Evolutionary conservation across 2,888 invertebrate genomes (phyloP), one percentile per base, ranked within the genome.

Genomic region (Orchesellides sinensis): DNA sequence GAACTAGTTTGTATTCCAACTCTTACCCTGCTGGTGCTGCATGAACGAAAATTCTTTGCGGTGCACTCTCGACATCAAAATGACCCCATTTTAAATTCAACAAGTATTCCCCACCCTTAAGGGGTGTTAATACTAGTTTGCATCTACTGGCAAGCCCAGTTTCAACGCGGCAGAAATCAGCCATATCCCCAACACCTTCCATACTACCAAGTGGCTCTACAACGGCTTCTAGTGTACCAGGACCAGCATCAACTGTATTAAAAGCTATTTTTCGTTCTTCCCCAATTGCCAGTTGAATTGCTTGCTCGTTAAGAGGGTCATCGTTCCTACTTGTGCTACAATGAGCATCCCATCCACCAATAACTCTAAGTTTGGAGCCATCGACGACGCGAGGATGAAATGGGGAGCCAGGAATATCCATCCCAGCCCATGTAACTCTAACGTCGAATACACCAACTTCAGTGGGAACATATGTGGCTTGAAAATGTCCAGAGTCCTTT

Each of bases 381-480:
- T 95, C 94, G 85, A 95, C 93, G 4, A 95, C 93, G 74, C 93
- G 93, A 2, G 96, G 94, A 88, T 95, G 95, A 92, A 95, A 96
- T 0, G 96, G 96, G 72, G 96, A 96, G 0, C 96, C 96, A 49
- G 91, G 89, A 77, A 92, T 90, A 84, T 92, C 91, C 78, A 89
- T 89, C 40, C 91, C 91, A 87, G 92, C 92, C 92, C 92, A 92
- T 54, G 94, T 94, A 86, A 98, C 95, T 84, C 95, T 92, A 35
- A 98, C 94, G 90, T 97, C 96, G 89, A 97, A 98, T 49, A 95
- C 92, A 0, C 98, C 98, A n/a, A 96, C 95, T 89, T 96, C 96
- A 0, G 95, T 93, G 0, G 98, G 98, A 0, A 95, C 94, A 90
- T 98, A 99, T 0, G 96, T 95, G 63, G 98, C 96, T 84, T 95